Evolutionary conservation across 2,888 invertebrate genomes (phyloP), one percentile per base, ranked within the genome.

Genomic region (Tachystola acroxantha): DNA sequence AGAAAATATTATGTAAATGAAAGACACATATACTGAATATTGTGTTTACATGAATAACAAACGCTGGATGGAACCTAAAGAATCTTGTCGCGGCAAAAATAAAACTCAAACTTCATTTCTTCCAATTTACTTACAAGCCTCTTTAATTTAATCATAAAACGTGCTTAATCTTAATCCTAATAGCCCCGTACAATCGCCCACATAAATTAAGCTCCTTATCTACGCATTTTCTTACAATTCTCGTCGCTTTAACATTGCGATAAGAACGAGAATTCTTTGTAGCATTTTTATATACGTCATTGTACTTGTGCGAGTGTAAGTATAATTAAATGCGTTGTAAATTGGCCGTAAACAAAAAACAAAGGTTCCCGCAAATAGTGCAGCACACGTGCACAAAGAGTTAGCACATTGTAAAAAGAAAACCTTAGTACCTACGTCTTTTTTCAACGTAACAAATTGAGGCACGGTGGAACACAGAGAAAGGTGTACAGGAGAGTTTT

Each of bases 241-340:
- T 16, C 16, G 16, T 16, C 16, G 3, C 13, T 13, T n/a, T 13
- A 28, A 13, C 28, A 11, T 12, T 27, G 11, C 6, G 2, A 27
- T 10, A 27, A 27, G 7, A n/a, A n/a, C 12, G 27, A 7, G 6
- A 27, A 27, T 27, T 27, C 5, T 12, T 7, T 27, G 11, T 11
- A 7, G 7, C n/a, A 10, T 7, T 1, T 27, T 26, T 27, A n/a
- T 24, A 24, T 4, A n/a, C 4, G n/a, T 6, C 9, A 9, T 9
- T 24, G 7, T 24, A n/a, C n/a, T n/a, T n/a, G 24, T 24, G n/a
- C n/a, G 24, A 2, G n/a, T 3, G 6, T 13, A 32, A 24, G 32
- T 22, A 32, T 32, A 32, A 32, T 32, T 32, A 32, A 22, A 19
- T 12, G 24, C n/a, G 22, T 24, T 7, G 22, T 7, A 22, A 32